phyloP scores from a whole-genome alignment of 2,888 invertebrate genomes.

The Kuschelorhynchus macadamiae region DNA sequence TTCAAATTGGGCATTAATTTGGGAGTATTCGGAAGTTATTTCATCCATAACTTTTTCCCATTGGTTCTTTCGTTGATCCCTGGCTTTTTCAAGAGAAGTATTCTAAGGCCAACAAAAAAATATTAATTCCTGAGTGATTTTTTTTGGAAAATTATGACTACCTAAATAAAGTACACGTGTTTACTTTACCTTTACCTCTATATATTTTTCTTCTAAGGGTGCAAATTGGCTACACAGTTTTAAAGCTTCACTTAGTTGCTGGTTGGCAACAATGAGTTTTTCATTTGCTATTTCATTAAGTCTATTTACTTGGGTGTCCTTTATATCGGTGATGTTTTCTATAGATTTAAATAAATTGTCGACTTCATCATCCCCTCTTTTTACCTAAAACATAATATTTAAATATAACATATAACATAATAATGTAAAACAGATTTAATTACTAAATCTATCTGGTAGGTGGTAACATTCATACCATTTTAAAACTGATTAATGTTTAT shows the following conservation, averaged over 20 bases:
- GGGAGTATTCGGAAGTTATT: slow-evolving; percentile 81
- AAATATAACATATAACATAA: too few species aligned
- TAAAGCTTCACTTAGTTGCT: slow-evolving; percentile 77
- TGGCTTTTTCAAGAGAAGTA: slow-evolving; percentile 68
- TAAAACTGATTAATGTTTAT: too few species aligned
- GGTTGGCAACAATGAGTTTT: slow-evolving; percentile 75
- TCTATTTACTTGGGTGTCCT: slow-evolving; percentile 80
- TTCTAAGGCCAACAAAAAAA: slow-evolving; percentile 64
- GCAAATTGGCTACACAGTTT: slow-evolving; percentile 76
- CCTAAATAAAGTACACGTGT: too few species aligned
- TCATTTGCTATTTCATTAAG: slow-evolving; percentile 75
- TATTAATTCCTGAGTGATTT: too few species aligned
- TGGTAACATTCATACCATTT: too few species aligned
- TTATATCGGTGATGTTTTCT: slow-evolving; percentile 83
- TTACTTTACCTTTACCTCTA: slow-evolving; percentile 58
- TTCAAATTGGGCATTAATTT: slow-evolving; percentile 83
- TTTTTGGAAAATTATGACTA: too few species aligned
- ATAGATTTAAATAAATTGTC: slow-evolving; percentile 83
- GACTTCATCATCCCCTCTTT: slow-evolving; percentile 84
- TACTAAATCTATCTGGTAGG: too few species aligned
- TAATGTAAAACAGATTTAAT: too few species aligned
- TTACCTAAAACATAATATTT: slow-evolving; percentile 74
- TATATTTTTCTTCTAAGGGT: slow-evolving; percentile 71
- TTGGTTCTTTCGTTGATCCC: slow-evolving; percentile 69
- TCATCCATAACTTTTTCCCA: slow-evolving; percentile 85